These are phyloP conservation scores for Aphaenogaster floridana DNA, from an alignment of 1,140 invertebrate species.

Conservation along the genomic window DNA sequence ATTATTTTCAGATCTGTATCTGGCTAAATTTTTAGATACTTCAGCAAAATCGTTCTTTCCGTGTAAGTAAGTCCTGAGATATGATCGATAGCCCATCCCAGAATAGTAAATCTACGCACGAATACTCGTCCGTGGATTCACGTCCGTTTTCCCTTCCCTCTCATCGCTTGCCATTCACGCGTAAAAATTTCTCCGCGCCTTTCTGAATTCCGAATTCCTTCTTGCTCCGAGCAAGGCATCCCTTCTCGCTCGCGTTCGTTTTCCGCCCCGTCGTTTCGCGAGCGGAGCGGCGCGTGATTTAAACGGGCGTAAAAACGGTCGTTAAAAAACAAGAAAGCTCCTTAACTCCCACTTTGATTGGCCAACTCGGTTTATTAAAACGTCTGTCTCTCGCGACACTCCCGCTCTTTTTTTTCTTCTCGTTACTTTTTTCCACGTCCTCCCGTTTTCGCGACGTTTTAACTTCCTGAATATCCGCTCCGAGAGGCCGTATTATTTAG, in stretches of 20 bases:
- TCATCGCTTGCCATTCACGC: slow-evolving; percentile 65
- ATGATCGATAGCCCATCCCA: background rate
- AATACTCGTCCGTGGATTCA: background rate
- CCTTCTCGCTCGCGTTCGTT: slow-evolving; percentile 3
- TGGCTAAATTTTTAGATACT: too few species aligned
- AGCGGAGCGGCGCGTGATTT: slow-evolving; percentile 84
- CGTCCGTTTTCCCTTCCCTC: slow-evolving; percentile 47
- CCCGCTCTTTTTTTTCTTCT: slow-evolving; percentile 34
- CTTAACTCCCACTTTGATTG: slow-evolving; percentile 85
- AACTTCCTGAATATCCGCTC: slow-evolving; percentile 65
- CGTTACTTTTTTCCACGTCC: slow-evolving; percentile 16
- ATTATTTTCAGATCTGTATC: too few species aligned
- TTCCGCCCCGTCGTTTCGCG: slow-evolving; percentile 63
- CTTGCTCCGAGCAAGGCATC: slow-evolving; percentile 22
- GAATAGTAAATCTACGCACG: background rate
- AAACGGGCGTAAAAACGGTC: slow-evolving; percentile 85
- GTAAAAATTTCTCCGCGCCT: slow-evolving; percentile 71
- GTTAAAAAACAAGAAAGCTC: slow-evolving; percentile 87
- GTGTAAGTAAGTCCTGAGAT: background rate
- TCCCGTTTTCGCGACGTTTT: background rate
- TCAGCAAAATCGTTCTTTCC: too few species aligned
- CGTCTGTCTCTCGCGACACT: slow-evolving; percentile 78
- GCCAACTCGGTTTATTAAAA: slow-evolving; percentile 87
- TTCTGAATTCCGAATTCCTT: slow-evolving; percentile 65
- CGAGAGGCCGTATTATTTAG: slow-evolving; percentile 54